phyloP scores from a whole-genome alignment of 2,888 invertebrate genomes.

The Melanostoma scalare region DNA sequence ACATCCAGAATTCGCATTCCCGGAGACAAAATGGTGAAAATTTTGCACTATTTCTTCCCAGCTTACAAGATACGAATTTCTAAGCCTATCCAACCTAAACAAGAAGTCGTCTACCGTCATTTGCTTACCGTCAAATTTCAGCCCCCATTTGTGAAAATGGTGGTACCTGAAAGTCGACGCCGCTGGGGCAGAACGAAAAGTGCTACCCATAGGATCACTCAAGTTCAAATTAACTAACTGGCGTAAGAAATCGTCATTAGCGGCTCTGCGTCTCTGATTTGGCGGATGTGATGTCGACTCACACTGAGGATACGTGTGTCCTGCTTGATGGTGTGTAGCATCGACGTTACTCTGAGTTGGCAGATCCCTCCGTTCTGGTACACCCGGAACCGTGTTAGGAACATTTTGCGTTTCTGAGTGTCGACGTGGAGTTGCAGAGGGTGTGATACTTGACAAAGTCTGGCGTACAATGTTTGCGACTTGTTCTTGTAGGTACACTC shows the following conservation, averaged over 20 bases:
- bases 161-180: no score
- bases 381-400: no score
- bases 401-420: background rate
- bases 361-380: no score
- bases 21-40: constrained; percentile 2
- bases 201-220: no score
- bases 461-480: background rate
- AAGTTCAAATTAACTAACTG: no score
- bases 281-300: no score
- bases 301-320: no score
- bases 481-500: background rate
- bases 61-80: background rate
- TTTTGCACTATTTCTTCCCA: background rate
- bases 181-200: no score
- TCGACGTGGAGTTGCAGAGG: background rate
- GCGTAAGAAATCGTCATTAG: no score
- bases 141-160: background rate
- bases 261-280: no score
- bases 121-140: background rate
- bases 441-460: background rate
- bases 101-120: constrained; percentile 1
- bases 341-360: no score
- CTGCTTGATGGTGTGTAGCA: no score
- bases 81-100: background rate
- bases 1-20: background rate